Evolutionary conservation across 2,888 invertebrate species (phyloP), one percentile per base, ranked within the genome.

Genomic region (Eugnorisma glareosa): DNA sequence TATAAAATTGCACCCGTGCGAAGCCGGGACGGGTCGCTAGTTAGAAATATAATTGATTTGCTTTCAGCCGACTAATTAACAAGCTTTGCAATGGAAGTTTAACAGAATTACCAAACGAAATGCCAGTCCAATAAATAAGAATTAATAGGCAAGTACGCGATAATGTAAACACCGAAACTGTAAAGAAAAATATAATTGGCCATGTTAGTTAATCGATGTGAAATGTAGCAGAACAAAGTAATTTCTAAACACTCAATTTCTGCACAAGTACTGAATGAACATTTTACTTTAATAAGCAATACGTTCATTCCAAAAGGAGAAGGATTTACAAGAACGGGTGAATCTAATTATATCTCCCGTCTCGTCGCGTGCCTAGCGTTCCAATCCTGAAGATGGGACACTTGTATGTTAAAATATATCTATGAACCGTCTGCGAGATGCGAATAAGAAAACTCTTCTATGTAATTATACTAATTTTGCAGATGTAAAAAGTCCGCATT

Each of bases 261-360:
- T 73, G 51, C 45, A 71, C 63, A n/a, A 66, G 71, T 77, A 76
- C 51, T 75, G 75, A 75, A 74, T 85, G 83, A 86, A 85, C 35
- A 77, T 85, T 79, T 69, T 68, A 68, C 51, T 81, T 70, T 69
- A 71, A 57, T 85, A 81, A 76, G 82, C 80, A 80, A 83, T 81
- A 86, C 64, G 35, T 76, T 66, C 69, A 67, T 69, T 89, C 87
- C 86, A 90, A 91, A 91, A 91, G 89, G 91, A 89, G 88, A 90
- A 92, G 90, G 89, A 90, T 92, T 91, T 90, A 92, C 90, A 89
- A 87, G 92, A 92, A 91, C 91, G 90, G 91, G 88, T 90, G 75
- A 86, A 90, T 94, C 95, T 96, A 96, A 96, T 95, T 94, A 94
- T 96, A 95, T 87, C 92, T 88, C 84, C 75, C 77, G 89, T 88